Evolutionary conservation across 64 coral and sea anemone genomes (phyloP), one percentile per base, ranked within the genome.

Genomic region (Pocillopora damicornis): DNA sequence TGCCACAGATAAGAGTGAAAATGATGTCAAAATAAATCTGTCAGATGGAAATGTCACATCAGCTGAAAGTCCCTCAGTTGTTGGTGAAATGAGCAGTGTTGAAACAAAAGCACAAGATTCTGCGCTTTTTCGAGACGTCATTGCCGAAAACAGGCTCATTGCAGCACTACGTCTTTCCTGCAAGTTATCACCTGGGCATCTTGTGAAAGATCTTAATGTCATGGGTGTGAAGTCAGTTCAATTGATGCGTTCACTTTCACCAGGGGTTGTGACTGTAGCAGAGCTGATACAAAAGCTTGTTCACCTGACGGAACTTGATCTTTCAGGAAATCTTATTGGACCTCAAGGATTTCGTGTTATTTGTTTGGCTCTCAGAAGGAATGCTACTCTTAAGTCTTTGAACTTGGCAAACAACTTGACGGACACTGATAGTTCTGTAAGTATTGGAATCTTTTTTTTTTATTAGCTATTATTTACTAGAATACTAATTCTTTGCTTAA

Each of bases 371-470:
- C 73, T 94, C 64, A 86, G 88, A 58, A 79, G 26, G 34, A 94
- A 94, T 76, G 75, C 20, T 3, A 94, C 81, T 9, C 60, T 94
- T 18, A 94, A 58, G 23, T 58, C 57, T 1, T 68, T 94, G 35
- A 94, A 94, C 63, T 81, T 94, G 75, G 88, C 92, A 18, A 94
- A 90, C 45, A 94, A 94, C 57, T 89, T 77, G 16, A 81, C 81
- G 66, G 88, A 94, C 57, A 94, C 92, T 35, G 88, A 94, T 80
- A 86, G 88, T 45, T 94, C 92, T 88, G 92, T 94, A 89, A 87
- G 82, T 90, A 71, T 23, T 5, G 22, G 25, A 11, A 23, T 1
- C 22, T 11, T 9, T 0, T 5, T 69, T 22, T 10, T 69, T n/a
- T 22, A 69, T 16, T 16, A n/a, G 4, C 23, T 9, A 2, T 67